phyloP scores from a whole-genome alignment of 1,140 invertebrate species.

The Papilio aristodemus region DNA sequence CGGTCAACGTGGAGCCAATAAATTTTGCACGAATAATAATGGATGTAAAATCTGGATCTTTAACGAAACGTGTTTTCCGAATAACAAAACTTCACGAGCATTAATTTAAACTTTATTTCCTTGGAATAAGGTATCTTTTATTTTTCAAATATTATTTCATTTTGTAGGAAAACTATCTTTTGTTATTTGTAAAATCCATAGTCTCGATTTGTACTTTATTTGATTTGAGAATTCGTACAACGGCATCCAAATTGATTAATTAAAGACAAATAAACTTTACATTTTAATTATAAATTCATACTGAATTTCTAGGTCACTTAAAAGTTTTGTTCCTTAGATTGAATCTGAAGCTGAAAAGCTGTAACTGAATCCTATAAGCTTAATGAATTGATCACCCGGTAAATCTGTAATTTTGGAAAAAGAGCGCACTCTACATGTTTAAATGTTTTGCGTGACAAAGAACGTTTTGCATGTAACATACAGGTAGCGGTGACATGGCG shows the following conservation, averaged over 20 bases:
- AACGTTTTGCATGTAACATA: slow-evolving; percentile 30
- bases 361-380: too few species aligned
- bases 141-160: neutral
- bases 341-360: too few species aligned
- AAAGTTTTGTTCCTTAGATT: too few species aligned
- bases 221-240: too few species aligned
- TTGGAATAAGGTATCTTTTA: slow-evolving; percentile 14
- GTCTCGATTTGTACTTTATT: slow-evolving; percentile 15
- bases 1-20: slow-evolving; percentile 41
- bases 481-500: slow-evolving; percentile 51
- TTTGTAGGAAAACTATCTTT: neutral
- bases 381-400: too few species aligned
- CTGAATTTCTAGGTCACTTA: too few species aligned
- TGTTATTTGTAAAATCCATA: neutral
- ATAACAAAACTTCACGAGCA: slow-evolving; percentile 28
- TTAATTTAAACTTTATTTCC: slow-evolving; percentile 36
- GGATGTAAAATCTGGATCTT: slow-evolving; percentile 37
- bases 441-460: slow-evolving; percentile 1
- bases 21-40: slow-evolving; percentile 49
- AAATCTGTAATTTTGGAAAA: too few species aligned
- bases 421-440: too few species aligned
- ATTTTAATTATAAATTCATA: too few species aligned
- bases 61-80: slow-evolving; percentile 30
- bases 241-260: too few species aligned
- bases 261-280: too few species aligned